Conservation (phyloP, 2,113 vertebrate genomes). For the Gobius niger region DNA sequence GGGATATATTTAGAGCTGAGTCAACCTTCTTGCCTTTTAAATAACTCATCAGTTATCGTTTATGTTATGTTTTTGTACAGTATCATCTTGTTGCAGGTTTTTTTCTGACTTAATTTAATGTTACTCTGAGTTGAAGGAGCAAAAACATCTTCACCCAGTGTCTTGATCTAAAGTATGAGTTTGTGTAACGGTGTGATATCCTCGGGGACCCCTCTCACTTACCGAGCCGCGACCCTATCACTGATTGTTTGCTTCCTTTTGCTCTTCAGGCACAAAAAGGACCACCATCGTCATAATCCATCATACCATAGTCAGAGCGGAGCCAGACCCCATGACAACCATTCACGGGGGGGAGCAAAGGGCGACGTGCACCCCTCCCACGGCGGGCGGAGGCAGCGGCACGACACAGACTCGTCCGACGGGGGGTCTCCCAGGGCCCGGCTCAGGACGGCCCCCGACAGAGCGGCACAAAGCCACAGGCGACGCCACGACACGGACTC, state of each 20-base stretch:
- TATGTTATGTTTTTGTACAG: too few species aligned
- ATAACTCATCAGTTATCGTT: too few species aligned
- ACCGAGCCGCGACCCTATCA: slow-evolving; percentile 33
- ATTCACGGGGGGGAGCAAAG: slow-evolving; percentile 71
- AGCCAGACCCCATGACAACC: slow-evolving; percentile 75
- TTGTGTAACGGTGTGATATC: too few species aligned
- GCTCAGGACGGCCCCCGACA: slow-evolving; percentile 57
- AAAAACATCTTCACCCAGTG: too few species aligned
- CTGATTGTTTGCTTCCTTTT: slow-evolving; percentile 68
- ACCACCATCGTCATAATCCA: slow-evolving; percentile 78
- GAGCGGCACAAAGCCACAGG: slow-evolving; percentile 59
- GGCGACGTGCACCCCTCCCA: slow-evolving; percentile 43
- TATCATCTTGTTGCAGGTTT: too few species aligned
- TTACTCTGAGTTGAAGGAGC: too few species aligned
- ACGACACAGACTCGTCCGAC: slow-evolving; percentile 64
- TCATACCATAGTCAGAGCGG: slow-evolving; percentile 78
- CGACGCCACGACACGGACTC: slow-evolving; percentile 80
- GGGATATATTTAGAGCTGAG: too few species aligned
- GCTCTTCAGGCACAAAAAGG: slow-evolving; percentile 73
- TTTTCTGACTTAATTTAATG: too few species aligned
- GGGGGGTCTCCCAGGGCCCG: slow-evolving; percentile 56
- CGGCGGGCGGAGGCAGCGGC: slow-evolving; percentile 60
- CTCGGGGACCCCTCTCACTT: slow-evolving; percentile 5
- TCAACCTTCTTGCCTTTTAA: too few species aligned
- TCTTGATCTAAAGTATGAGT: too few species aligned